These are phyloP conservation scores for Zosterops pallidus DNA, from an alignment of 2,113 vertebrate species.

Conservation along the genomic window DNA sequence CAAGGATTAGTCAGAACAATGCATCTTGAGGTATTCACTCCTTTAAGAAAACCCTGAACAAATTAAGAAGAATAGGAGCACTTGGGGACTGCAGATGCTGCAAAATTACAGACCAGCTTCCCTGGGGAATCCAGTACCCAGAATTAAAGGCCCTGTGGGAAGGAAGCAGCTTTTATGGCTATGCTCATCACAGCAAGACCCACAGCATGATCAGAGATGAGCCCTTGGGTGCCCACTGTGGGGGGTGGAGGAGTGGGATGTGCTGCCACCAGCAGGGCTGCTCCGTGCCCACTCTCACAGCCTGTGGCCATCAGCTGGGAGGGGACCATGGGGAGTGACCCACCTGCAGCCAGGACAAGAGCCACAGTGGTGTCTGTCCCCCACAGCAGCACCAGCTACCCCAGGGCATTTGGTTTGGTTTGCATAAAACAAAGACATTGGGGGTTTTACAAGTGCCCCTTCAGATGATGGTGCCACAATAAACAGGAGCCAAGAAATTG, in stretches of 20 bases:
- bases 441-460: neutral
- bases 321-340: neutral
- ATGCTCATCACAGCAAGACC: neutral
- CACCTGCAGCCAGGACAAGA: neutral
- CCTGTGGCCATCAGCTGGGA: neutral
- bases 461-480: conserved; percentile 20
- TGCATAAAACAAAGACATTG: neutral
- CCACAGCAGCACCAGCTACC: neutral
- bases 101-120: neutral
- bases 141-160: neutral
- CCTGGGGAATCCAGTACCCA: neutral
- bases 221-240: neutral
- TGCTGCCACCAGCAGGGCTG: neutral
- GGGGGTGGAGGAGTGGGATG: neutral
- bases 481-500: neutral
- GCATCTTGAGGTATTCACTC: neutral
- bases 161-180: neutral
- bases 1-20: neutral
- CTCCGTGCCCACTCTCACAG: neutral
- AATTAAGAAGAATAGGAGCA: neutral
- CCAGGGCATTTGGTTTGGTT: neutral
- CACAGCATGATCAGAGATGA: fast-evolving
- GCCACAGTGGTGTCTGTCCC: fast-evolving
- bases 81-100: neutral
- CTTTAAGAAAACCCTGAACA: neutral